Base-by-base conservation (phyloP, 2,113 vertebrate genomes). In the Lagopus leucura region DNA sequence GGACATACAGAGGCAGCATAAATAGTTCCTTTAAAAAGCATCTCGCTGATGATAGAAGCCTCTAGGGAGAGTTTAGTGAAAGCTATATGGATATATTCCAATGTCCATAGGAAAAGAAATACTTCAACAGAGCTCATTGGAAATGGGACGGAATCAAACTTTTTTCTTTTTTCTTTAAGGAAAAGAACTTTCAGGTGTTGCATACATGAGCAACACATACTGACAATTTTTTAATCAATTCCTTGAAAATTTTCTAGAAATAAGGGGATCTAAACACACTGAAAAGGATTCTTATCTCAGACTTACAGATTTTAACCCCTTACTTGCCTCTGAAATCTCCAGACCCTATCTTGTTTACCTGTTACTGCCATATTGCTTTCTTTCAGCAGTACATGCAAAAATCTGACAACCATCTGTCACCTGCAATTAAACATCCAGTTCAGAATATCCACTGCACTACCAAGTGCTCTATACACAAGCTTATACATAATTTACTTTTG, bases 1-100 rank as follows among this genome's bases (percentile, higher is more conserved):
- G 64, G 73, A 70, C 93, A 95, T 81, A 6, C 18, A 77, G 24
- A 82, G 16, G 5, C 55, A 16, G 18, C 5, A 10, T 61, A 13
- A n/a, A 84, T 71, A 60, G 13, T 60, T 72, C 63, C 27, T 77
- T 92, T 81, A 50, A 95, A 91, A 52, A 36, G 47, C 11, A 50
- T 8, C 60, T 85, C 93, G 20, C 45, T 94, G 84, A 86, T 83
- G 32, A 28, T 64, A 88, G 54, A 13, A 89, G 40, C 13, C 70
- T 76, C 34, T 50, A 67, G 76, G 78, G 80, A 94, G 76, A 94
- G 47, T 66, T 94, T 85, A 89, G 65, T 76, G 79, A 90, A 87
- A 96, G 18, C 32, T 66, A 15, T 74, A 11, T 87, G 27, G 42
- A 43, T 43, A 43, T 43, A 43, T 58, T 77, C n/a, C 45, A 45